Evolutionary conservation across 2,888 invertebrate genomes (phyloP).

Genomic region (Teleiodes luculella): DNA sequence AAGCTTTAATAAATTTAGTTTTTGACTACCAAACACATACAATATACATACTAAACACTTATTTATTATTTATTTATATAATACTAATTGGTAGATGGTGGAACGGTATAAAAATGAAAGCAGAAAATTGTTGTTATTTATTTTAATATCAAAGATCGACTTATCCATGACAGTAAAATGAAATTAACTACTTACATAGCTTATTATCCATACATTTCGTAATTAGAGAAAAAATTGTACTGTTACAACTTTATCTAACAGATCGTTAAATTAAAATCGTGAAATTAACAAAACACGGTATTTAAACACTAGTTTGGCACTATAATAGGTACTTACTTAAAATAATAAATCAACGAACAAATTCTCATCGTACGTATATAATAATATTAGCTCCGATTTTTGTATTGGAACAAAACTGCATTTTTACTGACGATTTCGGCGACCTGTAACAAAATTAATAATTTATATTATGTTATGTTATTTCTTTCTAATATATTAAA

Average conservation of each 20-base stretch:
- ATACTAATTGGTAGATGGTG: neutral
- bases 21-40: too few species aligned
- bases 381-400: neutral
- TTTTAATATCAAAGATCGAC: slow-evolving; percentile 60
- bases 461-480: neutral
- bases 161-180: slow-evolving; percentile 55
- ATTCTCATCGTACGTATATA: neutral
- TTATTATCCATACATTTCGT: slow-evolving; percentile 43
- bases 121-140: slow-evolving; percentile 45
- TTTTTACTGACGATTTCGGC: slow-evolving; percentile 70
- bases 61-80: too few species aligned
- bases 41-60: neutral
- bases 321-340: slow-evolving; percentile 49
- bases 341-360: slow-evolving; percentile 51
- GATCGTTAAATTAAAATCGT: slow-evolving; percentile 30
- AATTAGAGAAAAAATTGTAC: slow-evolving; percentile 42
- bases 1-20: too few species aligned
- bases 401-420: slow-evolving; percentile 32
- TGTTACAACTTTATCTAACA: slow-evolving; percentile 38
- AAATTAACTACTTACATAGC: slow-evolving; percentile 36
- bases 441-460: slow-evolving; percentile 48
- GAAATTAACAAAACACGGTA: slow-evolving; percentile 29
- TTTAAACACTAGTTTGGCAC: slow-evolving; percentile 62
- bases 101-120: neutral
- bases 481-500: too few species aligned